phyloP scores from a whole-genome alignment of 2,797 vertebrate species.

The Sebastes diploproa region DNA sequence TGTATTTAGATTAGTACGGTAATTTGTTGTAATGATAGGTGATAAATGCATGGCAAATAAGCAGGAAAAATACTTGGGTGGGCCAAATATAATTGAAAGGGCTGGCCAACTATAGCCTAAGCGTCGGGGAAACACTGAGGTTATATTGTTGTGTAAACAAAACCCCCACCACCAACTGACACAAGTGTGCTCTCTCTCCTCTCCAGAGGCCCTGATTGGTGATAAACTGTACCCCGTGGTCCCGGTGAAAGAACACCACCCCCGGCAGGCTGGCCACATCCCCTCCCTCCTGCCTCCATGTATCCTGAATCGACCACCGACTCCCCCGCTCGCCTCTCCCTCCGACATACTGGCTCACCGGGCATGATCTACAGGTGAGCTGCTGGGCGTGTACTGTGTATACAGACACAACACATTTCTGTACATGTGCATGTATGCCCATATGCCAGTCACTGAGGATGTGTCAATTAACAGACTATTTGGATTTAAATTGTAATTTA shows the following conservation, averaged over 20 bases:
- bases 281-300: constrained; percentile 89
- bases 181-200: background rate
- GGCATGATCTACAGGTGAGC: constrained; percentile 98
- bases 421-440: background rate
- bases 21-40: background rate
- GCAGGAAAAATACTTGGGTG: background rate
- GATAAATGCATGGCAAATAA: background rate
- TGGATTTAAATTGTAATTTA: background rate
- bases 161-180: background rate
- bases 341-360: constrained; percentile 95
- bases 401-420: background rate
- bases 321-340: constrained; percentile 96
- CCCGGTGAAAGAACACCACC: constrained; percentile 59
- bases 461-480: background rate
- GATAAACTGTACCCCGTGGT: constrained; percentile 54
- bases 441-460: background rate
- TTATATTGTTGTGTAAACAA: background rate
- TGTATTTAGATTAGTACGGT: background rate
- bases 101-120: background rate
- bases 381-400: background rate
- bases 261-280: constrained; percentile 81
- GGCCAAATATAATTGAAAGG: background rate
- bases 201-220: constrained; percentile 62
- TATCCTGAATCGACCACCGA: constrained; percentile 99
- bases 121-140: background rate